Conservation (phyloP, 2,113 vertebrate genomes). For the Pluvianellus socialis region DNA sequence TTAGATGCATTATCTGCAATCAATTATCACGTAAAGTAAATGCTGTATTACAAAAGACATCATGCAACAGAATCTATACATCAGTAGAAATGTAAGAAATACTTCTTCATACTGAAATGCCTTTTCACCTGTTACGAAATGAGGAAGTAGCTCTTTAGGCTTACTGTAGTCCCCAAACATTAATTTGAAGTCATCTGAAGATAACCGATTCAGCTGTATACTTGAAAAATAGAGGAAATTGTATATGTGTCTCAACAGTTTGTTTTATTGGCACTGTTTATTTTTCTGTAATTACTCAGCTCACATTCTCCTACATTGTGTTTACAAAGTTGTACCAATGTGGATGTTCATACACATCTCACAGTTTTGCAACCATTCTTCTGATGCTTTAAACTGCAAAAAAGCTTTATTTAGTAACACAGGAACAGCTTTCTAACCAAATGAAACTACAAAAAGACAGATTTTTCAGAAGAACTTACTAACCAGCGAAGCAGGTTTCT, state of each 20-base stretch:
- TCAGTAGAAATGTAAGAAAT: not conserved
- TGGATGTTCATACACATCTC: not conserved
- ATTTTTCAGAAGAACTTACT: not conserved
- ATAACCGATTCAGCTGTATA: not conserved
- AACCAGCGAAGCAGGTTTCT: not conserved
- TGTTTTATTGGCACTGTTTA: conserved; percentile 10
- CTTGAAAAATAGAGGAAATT: not conserved
- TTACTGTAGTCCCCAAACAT: not conserved
- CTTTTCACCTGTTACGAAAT: not conserved
- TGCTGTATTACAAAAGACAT: not conserved
- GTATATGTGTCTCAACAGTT: not conserved
- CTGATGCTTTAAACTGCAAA: not conserved
- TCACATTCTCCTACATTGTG: not conserved
- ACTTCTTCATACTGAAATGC: not conserved
- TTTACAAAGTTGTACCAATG: not conserved
- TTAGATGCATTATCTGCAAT: not conserved
- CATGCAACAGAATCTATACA: not conserved
- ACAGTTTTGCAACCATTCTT: not conserved
- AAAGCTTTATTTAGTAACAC: not conserved
- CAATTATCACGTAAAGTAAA: not conserved
- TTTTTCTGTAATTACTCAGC: conserved; percentile 13
- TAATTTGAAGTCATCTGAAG: conserved; percentile 7
- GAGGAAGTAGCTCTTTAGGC: not conserved
- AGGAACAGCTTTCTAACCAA: not conserved
- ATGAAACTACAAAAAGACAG: not conserved